Evolutionary conservation across 2,888 invertebrate species (phyloP), one percentile per base, ranked within the genome.

Genomic region (Rhimphoctona megacephalus): DNA sequence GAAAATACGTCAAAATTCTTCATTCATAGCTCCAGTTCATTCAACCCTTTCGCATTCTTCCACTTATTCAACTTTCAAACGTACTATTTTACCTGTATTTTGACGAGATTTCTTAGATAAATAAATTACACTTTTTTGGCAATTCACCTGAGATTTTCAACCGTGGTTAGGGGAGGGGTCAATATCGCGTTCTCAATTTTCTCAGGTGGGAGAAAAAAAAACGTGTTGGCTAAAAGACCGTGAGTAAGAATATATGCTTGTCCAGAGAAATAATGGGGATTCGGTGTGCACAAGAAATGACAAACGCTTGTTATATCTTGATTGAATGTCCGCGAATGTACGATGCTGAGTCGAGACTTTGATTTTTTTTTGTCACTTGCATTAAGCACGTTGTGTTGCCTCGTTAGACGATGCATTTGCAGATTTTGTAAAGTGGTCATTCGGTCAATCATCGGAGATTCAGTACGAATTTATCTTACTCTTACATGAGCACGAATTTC

Each of bases 331-430:
- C 46, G 72, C 17, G 39, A 36, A 61, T 69, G 19, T n/a, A 43
- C 52, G 33, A 33, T 7, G 49, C 61, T 67, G 52, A 61, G 61
- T 61, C 25, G 81, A 72, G 66, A 69, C 52, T 70, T 33, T 39
- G 64, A 66, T 73, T 81, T 46, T 25, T 57, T 70, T 33, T 57
- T 43, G n/a, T 39, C 43, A 43, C 7, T 46, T n/a, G 72, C 19
- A 39, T 77, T 49, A 39, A 52, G 69, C 84, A 86, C 81, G 83
- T 74, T 81, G 81, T 86, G 57, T 72, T 54, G 36, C 67, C 86
- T 77, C 77, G 83, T 83, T 81, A 69, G 73, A 52, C 64, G 78
- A 86, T 86, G 83, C 67, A 81, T 81, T 74, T 78, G 81, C 86
- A 81, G 64, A 81, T 78, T 86, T 81, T 57, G 61, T 61, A 25